Base-by-base conservation (phyloP, 2,113 vertebrate genomes). In the Sinocyclocheilus maitianheensis region DNA sequence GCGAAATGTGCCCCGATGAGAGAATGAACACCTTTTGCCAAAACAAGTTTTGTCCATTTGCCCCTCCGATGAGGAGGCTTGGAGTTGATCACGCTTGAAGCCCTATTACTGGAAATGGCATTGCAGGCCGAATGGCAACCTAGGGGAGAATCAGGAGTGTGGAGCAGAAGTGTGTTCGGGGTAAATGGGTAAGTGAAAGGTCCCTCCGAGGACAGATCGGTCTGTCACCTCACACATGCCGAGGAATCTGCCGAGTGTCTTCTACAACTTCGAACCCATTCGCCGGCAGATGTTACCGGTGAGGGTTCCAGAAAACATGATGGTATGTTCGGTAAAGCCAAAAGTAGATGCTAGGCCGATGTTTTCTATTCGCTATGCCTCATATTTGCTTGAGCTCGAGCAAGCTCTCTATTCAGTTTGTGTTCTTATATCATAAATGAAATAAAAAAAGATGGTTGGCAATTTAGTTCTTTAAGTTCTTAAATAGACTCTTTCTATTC, bases 71-170 rank as follows among this genome's bases (percentile, higher is more conserved):
- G 96, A 97, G 96, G 95, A 96, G 95, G 94, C 96, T 95, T 94
- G 94, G 96, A 96, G 94, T 96, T 95, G 95, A 96, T 97, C 94
- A 95, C 95, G 94, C 93, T 96, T 94, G 95, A 96, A 96, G 95
- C 95, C 95, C 95, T 96, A 96, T 97, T 96, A 97, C 94, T 95
- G 95, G 96, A 96, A 97, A 96, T 96, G 96, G 95, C 95, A 96
- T 94, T 96, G 95, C 94, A 95, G 90, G 96, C 96, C 94, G 96
- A 99, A 98, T 95, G 93, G 96, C 94, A 97, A 97, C 96, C 97
- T 96, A 94, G 97, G 97, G 97, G 96, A 96, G 97, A 97, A 99
- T 98, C 96, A 97, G 95, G 95, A 94, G 93, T 91, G 95, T 94
- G 93, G 95, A 92, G 95, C 96, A 94, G 95, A 97, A 97, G 95